Evolutionary conservation across 2,888 invertebrate species (phyloP).

Genomic region (Bellardia pandia): DNA sequence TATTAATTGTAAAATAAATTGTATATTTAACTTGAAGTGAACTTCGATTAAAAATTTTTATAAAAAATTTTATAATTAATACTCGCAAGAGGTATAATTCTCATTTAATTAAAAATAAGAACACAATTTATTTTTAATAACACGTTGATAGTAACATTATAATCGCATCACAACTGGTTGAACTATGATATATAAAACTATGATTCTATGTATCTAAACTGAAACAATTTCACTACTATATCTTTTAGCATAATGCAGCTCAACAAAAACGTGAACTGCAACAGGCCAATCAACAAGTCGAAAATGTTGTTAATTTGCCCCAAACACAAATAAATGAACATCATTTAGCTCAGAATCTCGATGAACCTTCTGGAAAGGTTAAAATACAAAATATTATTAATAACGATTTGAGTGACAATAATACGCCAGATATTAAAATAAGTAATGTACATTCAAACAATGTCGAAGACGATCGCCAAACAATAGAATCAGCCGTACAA

Average conservation of each 20-base stretch:
- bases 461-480: slow-evolving; percentile 72
- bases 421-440: slow-evolving; percentile 74
- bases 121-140: no score
- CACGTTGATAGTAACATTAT: no score
- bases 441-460: slow-evolving; percentile 64
- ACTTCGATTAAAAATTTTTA: no score
- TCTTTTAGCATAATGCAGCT: slow-evolving; percentile 48
- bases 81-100: no score
- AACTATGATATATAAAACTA: no score
- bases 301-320: slow-evolving; percentile 77
- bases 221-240: not conserved
- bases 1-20: no score
- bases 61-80: no score
- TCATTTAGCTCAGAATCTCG: slow-evolving; percentile 38
- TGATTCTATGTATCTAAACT: no score
- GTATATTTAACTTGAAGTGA: no score
- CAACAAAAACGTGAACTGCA: slow-evolving; percentile 42
- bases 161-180: no score
- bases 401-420: slow-evolving; percentile 70
- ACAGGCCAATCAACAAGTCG: slow-evolving; percentile 71
- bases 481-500: slow-evolving; percentile 77
- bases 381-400: slow-evolving; percentile 57
- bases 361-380: slow-evolving; percentile 49
- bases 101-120: no score
- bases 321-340: slow-evolving; percentile 73